Base-by-base conservation (phyloP, 2,113 vertebrate genomes). In the Helogale parvula region DNA sequence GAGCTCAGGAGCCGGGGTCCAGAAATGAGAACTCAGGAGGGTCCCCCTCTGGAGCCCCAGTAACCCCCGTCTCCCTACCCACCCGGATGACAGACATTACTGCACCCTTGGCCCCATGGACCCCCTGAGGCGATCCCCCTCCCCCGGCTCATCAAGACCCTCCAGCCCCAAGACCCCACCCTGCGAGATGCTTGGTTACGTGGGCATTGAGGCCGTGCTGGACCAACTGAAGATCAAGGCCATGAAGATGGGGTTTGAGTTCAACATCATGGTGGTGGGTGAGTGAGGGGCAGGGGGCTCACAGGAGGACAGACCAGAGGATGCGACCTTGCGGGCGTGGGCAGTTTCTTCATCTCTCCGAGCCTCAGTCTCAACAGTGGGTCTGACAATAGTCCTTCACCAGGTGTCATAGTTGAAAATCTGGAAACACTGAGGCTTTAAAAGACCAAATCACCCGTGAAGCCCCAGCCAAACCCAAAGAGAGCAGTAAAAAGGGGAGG, bases 191-290 rank as follows among this genome's bases (percentile, higher is more conserved):
- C 98, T 99, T 0, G 99, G 99, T 50, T 99, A 99, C 0, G 99
- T 99, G 98, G 99, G 99, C 84, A 99, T 99, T 0, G 99, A 99
- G 93, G 99, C 99, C 0, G 99, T 99, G 33, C 99, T 99, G 74
- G 99, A 99, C 97, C 99, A 99, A 98, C 99, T 99, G 99, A 99
- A 99, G 92, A 99, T 99, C 98, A 99, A 99, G 97, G 99, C 99
- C 93, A 99, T 99, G 99, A 99, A 99, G 98, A 99, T 98, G 0
- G 99, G 99, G 41, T 99, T 99, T 3, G 99, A 99, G 98, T 99
- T 99, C 97, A 99, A 99, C 98, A 99, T 99, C 99, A 99, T 99
- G 99, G 99, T 99, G 35, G 99, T 99, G 52, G 99, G 99, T 99
- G 98, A 99, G 99, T 97, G 0, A 72, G 38, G 72, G 71, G 57